Conservation (phyloP, 2,797 vertebrate species). For the Calcarius lapponicus region DNA sequence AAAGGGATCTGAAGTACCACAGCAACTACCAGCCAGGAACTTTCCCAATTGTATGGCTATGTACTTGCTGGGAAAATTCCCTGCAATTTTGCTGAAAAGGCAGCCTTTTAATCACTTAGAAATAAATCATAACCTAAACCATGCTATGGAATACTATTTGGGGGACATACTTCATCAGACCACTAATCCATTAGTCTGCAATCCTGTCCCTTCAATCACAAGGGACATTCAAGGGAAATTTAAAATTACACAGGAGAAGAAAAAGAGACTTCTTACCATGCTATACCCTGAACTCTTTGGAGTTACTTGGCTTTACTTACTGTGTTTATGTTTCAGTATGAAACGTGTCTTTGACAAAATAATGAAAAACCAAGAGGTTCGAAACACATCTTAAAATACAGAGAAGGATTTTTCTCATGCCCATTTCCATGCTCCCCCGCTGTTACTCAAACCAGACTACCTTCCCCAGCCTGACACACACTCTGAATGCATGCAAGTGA, state of each 20-base stretch:
- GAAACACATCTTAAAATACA: background rate
- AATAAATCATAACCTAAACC: background rate
- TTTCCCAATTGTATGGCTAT: background rate
- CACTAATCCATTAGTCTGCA: background rate
- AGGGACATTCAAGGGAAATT: background rate
- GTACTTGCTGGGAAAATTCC: background rate
- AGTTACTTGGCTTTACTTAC: background rate
- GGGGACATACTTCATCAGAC: background rate
- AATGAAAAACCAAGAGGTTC: background rate
- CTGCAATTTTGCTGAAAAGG: background rate
- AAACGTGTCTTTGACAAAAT: background rate
- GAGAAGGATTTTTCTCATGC: background rate
- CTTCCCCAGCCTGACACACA: background rate
- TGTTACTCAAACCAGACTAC: background rate
- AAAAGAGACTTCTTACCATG: background rate
- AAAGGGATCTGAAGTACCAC: background rate
- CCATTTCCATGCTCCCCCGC: rapidly evolving
- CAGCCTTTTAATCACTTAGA: background rate
- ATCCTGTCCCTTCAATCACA: background rate
- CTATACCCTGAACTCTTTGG: background rate
- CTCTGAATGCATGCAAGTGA: rapidly evolving
- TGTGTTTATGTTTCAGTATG: background rate
- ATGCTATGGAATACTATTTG: background rate
- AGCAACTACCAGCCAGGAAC: background rate
- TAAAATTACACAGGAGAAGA: background rate